Evolutionary conservation across 2,797 vertebrate species (phyloP), one percentile per base, ranked within the genome.

Genomic region (Apogon talboti): DNA sequence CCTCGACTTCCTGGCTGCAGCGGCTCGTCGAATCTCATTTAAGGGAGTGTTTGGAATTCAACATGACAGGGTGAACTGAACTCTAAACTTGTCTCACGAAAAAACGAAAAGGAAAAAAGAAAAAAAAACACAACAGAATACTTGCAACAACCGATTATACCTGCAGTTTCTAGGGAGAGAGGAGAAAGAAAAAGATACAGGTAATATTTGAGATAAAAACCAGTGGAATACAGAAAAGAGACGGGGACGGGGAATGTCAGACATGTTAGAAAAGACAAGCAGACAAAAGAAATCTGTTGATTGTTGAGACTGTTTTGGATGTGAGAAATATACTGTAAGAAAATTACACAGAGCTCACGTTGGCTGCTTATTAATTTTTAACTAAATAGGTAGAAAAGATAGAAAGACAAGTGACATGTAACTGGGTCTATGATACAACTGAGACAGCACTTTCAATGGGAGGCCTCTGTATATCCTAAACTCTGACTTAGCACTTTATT

Each of bases 111-210:
- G n/a, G n/a, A 81, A 79, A 86, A 57, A 89, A 85, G 11, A 85
- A 57, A 89, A 15, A 67, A 72, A 48, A 71, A 70, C 73, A 80
- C 72, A 82, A 78, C 73, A 30, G 0, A 94, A 94, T 93, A 94
- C 92, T 93, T 93, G 93, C 92, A 28, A 92, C 90, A 91, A 92
- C 83, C 81, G 89, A 90, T 85, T 92, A 91, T 93, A 94, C 92
- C 92, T 94, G 94, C 89, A 80, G 93, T 92, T 94, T 95, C 91
- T 92, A 94, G 88, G 88, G 81, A 92, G 92, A 92, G 85, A 91
- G 67, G 85, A 94, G 92, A 94, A 91, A 93, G 89, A 93, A 92
- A 88, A 89, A 92, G 91, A 89, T 86, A 94, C 88, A 94, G 57
- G 94, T 82, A 87, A 90, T 85, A 90, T 89, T 92, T 88, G 79